Base-by-base conservation (phyloP, 2,888 invertebrate species). In the Calameuta idolon region DNA sequence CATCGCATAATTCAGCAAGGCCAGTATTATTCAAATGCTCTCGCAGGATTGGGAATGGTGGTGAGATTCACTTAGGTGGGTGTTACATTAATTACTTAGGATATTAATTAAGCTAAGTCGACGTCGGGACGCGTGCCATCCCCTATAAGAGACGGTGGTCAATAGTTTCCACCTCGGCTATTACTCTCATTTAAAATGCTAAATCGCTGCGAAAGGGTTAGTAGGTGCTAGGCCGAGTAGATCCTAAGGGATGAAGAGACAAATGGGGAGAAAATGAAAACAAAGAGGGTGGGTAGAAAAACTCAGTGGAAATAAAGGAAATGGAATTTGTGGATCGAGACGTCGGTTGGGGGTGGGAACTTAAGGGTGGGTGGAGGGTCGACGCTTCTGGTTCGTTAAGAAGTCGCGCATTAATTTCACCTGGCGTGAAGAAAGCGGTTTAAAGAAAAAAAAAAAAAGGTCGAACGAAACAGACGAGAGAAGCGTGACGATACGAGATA, bases 101-200 rank as follows among this genome's bases (percentile, higher is more conserved):
- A 55, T 55, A 55, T 55, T 55, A 55, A 55, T 55, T 55, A 55
- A 23, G 23, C 55, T 55, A 55, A 55, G 55, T 55, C 55, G 55
- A 23, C 23, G 23, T 55, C 55, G 55, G 23, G 15, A 55, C 73
- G 33, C 76, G 73, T 37, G 73, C 35, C 69, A 15, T 15, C 71
- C 31, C 74, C 69, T 69, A 55, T 76, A 75, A 79, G 76, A 81
- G 75, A 76, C 78, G 76, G 74, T 35, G 76, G 75, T 69, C 80
- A 34, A 80, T 75, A 76, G 75, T 75, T 75, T 74, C 73, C 69
- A 69, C 71, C 80, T 34, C 31, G 69, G 69, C 37, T 80, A 76
- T 78, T 81, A 73, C 34, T 76, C 69, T 78, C 78, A 79, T 79
- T 76, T 78, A 76, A 79, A 81, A 81, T 81, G 81, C 78, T 76